These are phyloP conservation scores for Entomobrya proxima DNA, from an alignment of 2,888 invertebrate species.

Conservation along the genomic window DNA sequence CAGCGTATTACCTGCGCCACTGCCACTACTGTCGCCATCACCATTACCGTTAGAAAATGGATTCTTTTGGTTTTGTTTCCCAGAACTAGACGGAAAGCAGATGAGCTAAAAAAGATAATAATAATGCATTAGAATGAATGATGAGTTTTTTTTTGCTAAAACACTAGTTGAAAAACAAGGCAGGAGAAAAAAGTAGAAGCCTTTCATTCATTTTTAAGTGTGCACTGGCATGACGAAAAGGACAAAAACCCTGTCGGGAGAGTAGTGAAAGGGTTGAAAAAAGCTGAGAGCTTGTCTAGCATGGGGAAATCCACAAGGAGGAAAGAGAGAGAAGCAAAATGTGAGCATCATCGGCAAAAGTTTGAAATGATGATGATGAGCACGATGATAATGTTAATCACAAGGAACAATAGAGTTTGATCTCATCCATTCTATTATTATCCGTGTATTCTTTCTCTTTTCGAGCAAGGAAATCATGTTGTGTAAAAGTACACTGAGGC, in stretches of 20 bases:
- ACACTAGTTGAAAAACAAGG: too few relatives aligned
- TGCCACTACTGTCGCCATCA: not conserved
- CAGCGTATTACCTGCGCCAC: not conserved
- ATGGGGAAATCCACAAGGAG: not conserved
- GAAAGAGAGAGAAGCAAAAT: not conserved
- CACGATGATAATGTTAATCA: not conserved
- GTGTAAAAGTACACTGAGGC: not conserved
- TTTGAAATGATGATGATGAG: not conserved
- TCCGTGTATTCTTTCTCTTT: not conserved
- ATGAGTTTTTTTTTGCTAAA: too few relatives aligned
- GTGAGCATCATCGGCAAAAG: too few relatives aligned
- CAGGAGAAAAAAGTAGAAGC: not conserved
- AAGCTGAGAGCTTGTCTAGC: not conserved
- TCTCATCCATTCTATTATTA: not conserved
- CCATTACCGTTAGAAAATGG: not conserved
- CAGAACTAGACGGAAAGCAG: not conserved
- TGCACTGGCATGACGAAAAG: not conserved
- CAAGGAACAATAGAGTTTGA: not conserved
- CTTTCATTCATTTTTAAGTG: not conserved
- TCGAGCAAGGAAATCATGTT: not conserved
- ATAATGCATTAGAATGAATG: slow-evolving; percentile 8
- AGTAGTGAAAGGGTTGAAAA: not conserved
- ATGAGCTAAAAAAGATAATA: not conserved
- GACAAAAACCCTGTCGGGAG: not conserved
- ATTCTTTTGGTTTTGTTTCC: not conserved